Conservation (phyloP, 2,888 invertebrate genomes). For the Rhopalosiphum nymphaeae region DNA sequence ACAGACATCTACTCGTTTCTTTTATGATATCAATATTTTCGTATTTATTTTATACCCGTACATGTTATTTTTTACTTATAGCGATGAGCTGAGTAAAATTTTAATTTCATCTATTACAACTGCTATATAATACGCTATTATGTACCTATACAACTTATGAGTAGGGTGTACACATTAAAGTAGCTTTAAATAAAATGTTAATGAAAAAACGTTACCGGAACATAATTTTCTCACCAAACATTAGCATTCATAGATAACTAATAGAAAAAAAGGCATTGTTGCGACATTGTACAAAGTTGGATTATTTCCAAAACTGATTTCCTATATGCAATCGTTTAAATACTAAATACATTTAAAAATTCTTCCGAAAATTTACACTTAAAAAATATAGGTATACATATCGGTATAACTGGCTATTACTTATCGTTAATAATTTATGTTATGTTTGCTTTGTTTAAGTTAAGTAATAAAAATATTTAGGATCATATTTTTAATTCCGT, state of each 20-base stretch:
- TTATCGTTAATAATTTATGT: not conserved
- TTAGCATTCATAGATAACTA: not conserved
- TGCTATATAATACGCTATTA: not conserved
- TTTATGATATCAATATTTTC: not conserved
- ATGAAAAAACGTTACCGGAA: not conserved
- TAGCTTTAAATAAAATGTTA: too few species aligned
- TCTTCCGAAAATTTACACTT: not conserved
- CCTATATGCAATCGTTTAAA: not conserved
- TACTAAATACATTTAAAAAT: not conserved
- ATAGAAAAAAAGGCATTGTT: not conserved
- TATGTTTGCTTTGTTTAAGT: not conserved
- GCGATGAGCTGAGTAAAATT: not conserved
- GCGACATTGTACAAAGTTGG: not conserved
- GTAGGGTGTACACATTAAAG: not conserved
- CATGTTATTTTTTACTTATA: not conserved
- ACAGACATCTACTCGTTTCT: not conserved
- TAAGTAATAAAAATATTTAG: not conserved
- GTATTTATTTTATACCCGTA: not conserved
- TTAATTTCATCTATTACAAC: not conserved
- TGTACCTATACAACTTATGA: not conserved
- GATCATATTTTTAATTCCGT: not conserved
- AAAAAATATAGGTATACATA: not conserved
- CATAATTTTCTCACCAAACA: not conserved
- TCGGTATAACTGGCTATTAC: not conserved
- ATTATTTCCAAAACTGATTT: constrained; percentile 17